A percentile compares a stretch with the other conserved stretches of the same genome.
phyloP scores from a whole-genome alignment of 2,888 invertebrate genomes.

The Rhagium mordax region DNA sequence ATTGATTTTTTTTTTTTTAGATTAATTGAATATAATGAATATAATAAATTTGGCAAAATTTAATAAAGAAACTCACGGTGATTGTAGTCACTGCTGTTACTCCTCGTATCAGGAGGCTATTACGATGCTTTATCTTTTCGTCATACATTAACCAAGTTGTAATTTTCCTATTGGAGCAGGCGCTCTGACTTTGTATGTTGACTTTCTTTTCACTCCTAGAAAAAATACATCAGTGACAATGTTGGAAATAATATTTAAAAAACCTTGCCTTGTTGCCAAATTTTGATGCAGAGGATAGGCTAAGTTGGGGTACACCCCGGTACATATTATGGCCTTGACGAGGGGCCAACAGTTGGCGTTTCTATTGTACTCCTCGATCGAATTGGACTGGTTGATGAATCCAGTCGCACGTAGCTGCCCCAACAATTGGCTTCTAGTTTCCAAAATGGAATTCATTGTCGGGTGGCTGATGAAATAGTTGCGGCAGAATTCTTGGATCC shows the following conservation, averaged over 20 bases:
- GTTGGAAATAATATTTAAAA: background rate
- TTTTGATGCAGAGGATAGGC: slow-evolving; percentile 69
- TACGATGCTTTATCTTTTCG: slow-evolving; percentile 83
- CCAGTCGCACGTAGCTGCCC: slow-evolving; percentile 85
- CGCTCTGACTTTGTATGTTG: slow-evolving; percentile 76
- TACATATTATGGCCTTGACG: slow-evolving; percentile 90
- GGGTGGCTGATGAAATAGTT: slow-evolving; percentile 84
- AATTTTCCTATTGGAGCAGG: slow-evolving; percentile 67
- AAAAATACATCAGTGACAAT: slow-evolving; percentile 1
- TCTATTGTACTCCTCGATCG: slow-evolving; percentile 85
- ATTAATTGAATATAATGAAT: too few species aligned
- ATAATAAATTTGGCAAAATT: slow-evolving; percentile 30
- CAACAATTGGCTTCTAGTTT: slow-evolving; percentile 86
- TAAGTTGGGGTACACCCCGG: slow-evolving; percentile 93
- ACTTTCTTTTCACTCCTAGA: slow-evolving; percentile 76
- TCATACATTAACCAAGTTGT: slow-evolving; percentile 92
- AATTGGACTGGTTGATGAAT: slow-evolving; percentile 78
- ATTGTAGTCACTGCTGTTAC: slow-evolving; percentile 87
- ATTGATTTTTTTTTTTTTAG: too few species aligned
- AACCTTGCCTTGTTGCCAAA: slow-evolving; percentile 70
- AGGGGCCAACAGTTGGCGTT: slow-evolving; percentile 92
- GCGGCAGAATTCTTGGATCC: slow-evolving; percentile 81
- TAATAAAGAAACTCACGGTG: slow-evolving; percentile 72
- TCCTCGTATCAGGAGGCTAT: slow-evolving; percentile 82
- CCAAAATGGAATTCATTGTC: slow-evolving; percentile 92